These are phyloP conservation scores for Sinopyrophorus schimmeli DNA, from an alignment of 2,888 invertebrate species.

Conservation along the genomic window DNA sequence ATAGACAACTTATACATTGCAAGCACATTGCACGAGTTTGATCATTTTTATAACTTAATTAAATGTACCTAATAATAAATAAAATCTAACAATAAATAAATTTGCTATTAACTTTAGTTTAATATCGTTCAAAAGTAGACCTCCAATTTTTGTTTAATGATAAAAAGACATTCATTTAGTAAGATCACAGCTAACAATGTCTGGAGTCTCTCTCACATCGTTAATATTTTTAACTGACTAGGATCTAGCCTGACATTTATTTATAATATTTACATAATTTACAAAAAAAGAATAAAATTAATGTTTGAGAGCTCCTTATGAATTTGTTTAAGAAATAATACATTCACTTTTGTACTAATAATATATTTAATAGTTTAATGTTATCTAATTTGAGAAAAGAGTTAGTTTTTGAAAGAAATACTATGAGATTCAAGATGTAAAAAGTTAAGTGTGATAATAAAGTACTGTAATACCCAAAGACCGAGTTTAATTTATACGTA, in stretches of 20 bases:
- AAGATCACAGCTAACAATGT: conserved; percentile 55
- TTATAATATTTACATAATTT: conserved; percentile 36
- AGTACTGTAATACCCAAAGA: too few species aligned
- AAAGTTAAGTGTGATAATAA: too few species aligned
- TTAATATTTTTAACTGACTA: conserved; percentile 38
- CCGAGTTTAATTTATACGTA: too few species aligned
- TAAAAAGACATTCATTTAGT: conserved; percentile 40
- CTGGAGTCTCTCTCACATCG: conserved; percentile 48
- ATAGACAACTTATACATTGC: conserved; percentile 30
- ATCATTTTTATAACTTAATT: conserved; percentile 14
- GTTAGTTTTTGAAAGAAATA: too few species aligned
- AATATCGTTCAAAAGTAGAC: conserved; percentile 32
- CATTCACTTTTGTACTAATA: too few species aligned
- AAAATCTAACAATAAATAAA: conserved; percentile 17
- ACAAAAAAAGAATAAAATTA: conserved; percentile 22
- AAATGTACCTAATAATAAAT: conserved; percentile 23
- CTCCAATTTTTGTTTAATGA: conserved; percentile 35
- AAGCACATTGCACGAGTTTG: conserved; percentile 34
- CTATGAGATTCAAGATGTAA: too few species aligned
- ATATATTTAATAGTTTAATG: too few species aligned
- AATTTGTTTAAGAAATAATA: conserved; percentile 7
- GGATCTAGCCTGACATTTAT: conserved; percentile 38
- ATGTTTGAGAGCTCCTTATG: conserved; percentile 1
- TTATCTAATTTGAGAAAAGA: too few species aligned
- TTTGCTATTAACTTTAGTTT: conserved; percentile 10